Evolutionary conservation across 2,113 vertebrate genomes (phyloP), one percentile per base, ranked within the genome.

Genomic region (Heloderma charlesbogerti): DNA sequence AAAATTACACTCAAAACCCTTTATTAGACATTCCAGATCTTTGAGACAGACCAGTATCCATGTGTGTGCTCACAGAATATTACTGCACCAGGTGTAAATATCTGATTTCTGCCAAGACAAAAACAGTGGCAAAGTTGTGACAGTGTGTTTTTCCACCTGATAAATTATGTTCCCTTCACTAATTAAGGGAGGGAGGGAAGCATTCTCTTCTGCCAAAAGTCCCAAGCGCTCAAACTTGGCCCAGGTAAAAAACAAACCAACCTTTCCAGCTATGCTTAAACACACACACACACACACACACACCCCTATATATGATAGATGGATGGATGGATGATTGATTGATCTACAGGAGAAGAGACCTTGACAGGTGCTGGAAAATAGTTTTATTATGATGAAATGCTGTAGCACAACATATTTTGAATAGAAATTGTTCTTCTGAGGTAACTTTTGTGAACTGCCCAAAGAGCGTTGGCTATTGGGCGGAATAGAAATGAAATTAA

Each of bases 51-150:
- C 34, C 31, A 86, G 7, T 12, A 54, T 54, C 37, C 48, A 51
- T 54, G 8, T 48, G 20, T 48, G 3, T 54, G 45, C 34, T 86
- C 31, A 25, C 51, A 69, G 84, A 86, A 51, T 31, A 74, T 86
- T 72, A 27, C 67, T 13, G n/a, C 8, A 31, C 9, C 27, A 25
- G 60, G 40, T 67, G 27, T 69, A 86, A 86, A 48, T 86, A 86
- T 54, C 45, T 74, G 67, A 74, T 45, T 86, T 86, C 84, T 86
- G 84, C 31, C 84, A 51, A 86, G 66, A 82, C 66, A 86, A 71
- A 86, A 31, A 20, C 67, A 86, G 45, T 31, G 0, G 40, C 54
- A 86, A n/a, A 71, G 45, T 69, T 40, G 48, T 69, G n/a, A 48
- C 37, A 29, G 18, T 34, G 82, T 86, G 34, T 29, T 86, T 78